phyloP scores from a whole-genome alignment of 2,888 invertebrate genomes.

The Ichneumon xanthorius region DNA sequence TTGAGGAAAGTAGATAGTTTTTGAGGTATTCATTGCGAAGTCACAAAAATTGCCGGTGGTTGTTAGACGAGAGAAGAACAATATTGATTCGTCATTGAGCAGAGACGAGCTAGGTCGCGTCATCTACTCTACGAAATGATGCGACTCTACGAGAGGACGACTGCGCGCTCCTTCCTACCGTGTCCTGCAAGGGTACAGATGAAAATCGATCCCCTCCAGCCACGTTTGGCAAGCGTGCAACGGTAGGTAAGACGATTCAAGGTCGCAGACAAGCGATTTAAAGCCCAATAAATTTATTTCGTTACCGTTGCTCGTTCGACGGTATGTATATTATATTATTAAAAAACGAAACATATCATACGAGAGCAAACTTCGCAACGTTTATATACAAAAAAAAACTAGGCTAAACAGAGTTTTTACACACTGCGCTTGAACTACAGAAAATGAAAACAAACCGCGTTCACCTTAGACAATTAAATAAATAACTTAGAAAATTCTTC shows the following conservation, averaged over 20 bases:
- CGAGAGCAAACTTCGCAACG: conserved; percentile 28
- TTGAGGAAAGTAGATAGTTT: background rate
- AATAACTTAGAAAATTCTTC: conserved; percentile 53
- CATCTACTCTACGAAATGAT: conserved; percentile 5
- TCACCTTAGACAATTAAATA: conserved; percentile 34
- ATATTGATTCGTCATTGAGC: background rate
- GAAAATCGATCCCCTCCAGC: conserved; percentile 7
- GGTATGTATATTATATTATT: conserved; percentile 24
- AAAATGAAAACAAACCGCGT: conserved; percentile 21
- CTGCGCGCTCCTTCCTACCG: background rate
- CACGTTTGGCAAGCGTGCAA: background rate
- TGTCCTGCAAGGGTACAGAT: background rate
- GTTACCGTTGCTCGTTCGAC: conserved; percentile 28
- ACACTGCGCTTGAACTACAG: conserved; percentile 13
- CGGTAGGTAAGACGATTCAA: conserved; percentile 18
- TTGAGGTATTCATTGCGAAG: background rate
- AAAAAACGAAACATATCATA: conserved; percentile 32
- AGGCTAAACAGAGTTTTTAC: conserved; percentile 47
- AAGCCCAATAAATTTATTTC: conserved; percentile 44
- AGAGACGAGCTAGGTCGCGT: conserved; percentile 1
- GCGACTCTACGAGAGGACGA: background rate
- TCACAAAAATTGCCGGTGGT: background rate
- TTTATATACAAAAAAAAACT: conserved; percentile 58
- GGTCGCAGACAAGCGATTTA: background rate
- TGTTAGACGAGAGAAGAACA: background rate